Conservation (phyloP, 2,888 invertebrate species). For the Perizoma affinitatum region DNA sequence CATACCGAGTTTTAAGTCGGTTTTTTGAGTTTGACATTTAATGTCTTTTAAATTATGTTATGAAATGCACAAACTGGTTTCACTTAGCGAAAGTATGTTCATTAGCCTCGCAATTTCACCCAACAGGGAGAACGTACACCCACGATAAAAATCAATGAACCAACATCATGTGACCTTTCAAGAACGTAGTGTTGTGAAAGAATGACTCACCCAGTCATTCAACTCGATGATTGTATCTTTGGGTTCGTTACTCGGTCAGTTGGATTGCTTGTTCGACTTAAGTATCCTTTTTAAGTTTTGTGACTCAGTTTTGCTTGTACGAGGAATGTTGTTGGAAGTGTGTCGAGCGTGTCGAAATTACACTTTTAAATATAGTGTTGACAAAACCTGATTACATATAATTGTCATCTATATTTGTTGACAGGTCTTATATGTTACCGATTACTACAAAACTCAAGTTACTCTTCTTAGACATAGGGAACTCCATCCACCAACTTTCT, state of each 20-base stretch:
- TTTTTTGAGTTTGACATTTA: no score
- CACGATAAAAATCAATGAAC: constrained; percentile 51
- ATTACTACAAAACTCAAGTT: no score
- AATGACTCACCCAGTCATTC: constrained; percentile 73
- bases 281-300: constrained; percentile 69
- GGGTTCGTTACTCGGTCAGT: constrained; percentile 62
- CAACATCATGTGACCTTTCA: constrained; percentile 66
- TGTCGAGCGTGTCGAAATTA: constrained; percentile 44
- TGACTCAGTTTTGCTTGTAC: constrained; percentile 57
- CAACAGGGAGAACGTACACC: constrained; percentile 17
- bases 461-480: no score
- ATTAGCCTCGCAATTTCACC: constrained; percentile 30
- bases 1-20: no score
- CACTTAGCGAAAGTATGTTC: constrained; percentile 30
- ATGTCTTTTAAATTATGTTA: no score
- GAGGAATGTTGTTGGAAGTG: constrained; percentile 48
- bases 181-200: constrained; percentile 67
- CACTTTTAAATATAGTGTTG: constrained; percentile 10
- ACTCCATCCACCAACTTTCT: no score
- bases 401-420: not conserved
- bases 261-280: constrained; percentile 53
- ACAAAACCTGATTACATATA: not conserved
- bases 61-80: constrained; percentile 6
- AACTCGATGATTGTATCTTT: constrained; percentile 59
- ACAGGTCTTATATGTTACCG: not conserved